Evolutionary conservation across 2,113 vertebrate genomes (phyloP).

Genomic region (Candoia aspera): DNA sequence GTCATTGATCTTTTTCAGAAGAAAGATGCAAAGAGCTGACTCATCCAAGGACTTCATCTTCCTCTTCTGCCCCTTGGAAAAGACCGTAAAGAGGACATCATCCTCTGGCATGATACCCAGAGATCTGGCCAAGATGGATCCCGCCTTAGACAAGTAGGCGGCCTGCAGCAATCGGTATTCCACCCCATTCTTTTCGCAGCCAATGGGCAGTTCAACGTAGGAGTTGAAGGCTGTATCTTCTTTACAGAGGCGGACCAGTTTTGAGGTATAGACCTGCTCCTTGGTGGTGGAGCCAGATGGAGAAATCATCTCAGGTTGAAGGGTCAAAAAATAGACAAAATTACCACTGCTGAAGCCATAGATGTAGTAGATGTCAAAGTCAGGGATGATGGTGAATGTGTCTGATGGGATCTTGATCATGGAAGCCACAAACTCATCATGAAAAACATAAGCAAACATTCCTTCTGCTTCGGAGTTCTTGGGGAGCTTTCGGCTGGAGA

Average conservation of each 20-base stretch:
- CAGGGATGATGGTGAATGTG: constrained; percentile 95
- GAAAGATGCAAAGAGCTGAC: constrained; percentile 94
- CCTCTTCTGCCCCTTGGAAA: constrained; percentile 97
- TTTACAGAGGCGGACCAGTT: constrained; percentile 95
- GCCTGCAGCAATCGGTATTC: constrained; percentile 96
- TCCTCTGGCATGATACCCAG: constrained; percentile 85
- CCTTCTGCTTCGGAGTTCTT: constrained; percentile 95
- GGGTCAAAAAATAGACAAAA: constrained; percentile 96
- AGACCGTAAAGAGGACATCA: constrained; percentile 92
- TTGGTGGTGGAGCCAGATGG: constrained; percentile 88
- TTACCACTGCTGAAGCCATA: constrained; percentile 97
- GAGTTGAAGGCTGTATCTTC: constrained; percentile 97
- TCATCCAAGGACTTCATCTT: constrained; percentile 93
- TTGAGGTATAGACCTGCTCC: constrained; percentile 97
- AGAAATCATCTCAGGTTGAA: constrained; percentile 96
- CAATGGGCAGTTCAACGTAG: constrained; percentile 95
- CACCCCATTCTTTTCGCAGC: constrained; percentile 89
- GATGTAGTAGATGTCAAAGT: constrained; percentile 98
- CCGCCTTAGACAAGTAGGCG: constrained; percentile 93
- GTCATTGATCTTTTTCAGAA: constrained; percentile 92
- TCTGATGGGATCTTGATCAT: constrained; percentile 99
- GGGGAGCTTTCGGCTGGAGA: constrained; percentile 94
- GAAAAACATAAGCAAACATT: constrained; percentile 98
- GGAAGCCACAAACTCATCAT: constrained; percentile 96
- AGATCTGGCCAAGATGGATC: constrained; percentile 85